Evolutionary conservation across 37 sponge, comb jelly and placozoan genomes (phyloP), one percentile per base, ranked within the genome.

Genomic region (Petrosia ficiformis): DNA sequence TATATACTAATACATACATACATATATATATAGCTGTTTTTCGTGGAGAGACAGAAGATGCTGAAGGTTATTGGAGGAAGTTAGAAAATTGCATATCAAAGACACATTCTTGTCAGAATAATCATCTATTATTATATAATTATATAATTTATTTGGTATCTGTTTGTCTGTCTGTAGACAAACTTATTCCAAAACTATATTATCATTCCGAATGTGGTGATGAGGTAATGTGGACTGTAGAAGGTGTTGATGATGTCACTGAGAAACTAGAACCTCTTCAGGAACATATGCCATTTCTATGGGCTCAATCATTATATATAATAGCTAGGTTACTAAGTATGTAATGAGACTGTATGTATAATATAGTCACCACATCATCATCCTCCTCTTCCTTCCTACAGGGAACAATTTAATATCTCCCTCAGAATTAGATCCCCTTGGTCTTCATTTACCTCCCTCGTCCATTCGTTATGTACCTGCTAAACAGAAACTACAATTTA

Each of bases 221-320:
- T 0, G 67, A 39, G 66, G n/a, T 35, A 71, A 71, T 66, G 29
- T 35, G 19, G 28, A 24, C 26, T 5, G 25, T 61, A 22, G 26
- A n/a, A 61, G 5, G n/a, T n/a, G n/a, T n/a, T n/a, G n/a, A n/a
- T n/a, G n/a, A n/a, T n/a, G n/a, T n/a, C n/a, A n/a, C n/a, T n/a
- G n/a, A n/a, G n/a, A n/a, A n/a, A n/a, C n/a, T n/a, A n/a, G n/a
- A n/a, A n/a, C n/a, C n/a, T n/a, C n/a, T n/a, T n/a, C n/a, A n/a
- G n/a, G 87, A 91, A 52, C 11, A 57, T n/a, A 43, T 68, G 33
- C 88, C 86, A 0, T 94, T 90, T 37, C 81, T 90, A 22, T 84
- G 84, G 94, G 87, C 86, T 32, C 90, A 90, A 54, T 60, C 91
- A 26, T 81, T 94, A 30, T 90, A 83, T 67, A 34, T 87, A 61